These are phyloP conservation scores for Amphiura filiformis DNA, from an alignment of 35 echinoderm and acorn worm genomes.

Conservation along the genomic window DNA sequence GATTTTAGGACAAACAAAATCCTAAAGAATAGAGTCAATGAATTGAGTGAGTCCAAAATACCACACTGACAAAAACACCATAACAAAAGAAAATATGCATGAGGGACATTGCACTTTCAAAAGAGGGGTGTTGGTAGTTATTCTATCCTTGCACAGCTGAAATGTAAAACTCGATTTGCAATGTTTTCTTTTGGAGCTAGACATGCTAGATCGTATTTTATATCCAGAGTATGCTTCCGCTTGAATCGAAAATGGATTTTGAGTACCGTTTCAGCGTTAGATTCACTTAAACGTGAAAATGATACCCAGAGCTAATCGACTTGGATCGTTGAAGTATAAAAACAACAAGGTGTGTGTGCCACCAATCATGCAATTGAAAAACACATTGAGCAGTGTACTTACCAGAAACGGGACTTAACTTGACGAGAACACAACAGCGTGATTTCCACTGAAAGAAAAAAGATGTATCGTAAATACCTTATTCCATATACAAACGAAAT, in stretches of 20 bases:
- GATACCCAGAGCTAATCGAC: neutral
- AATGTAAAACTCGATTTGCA: neutral
- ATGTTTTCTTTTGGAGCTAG: neutral
- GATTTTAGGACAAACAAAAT: slow-evolving; percentile 15
- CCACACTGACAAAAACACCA: slow-evolving; percentile 5
- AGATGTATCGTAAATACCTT: neutral
- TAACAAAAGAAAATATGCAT: slow-evolving; percentile 10
- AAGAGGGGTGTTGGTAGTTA: neutral
- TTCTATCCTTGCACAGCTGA: neutral
- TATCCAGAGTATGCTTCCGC: neutral
- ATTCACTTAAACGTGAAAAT: neutral
- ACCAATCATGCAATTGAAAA: neutral
- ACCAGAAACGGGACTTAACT: slow-evolving; percentile 72
- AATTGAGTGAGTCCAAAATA: slow-evolving; percentile 3
- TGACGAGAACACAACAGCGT: slow-evolving; percentile 61
- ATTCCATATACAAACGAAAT: neutral
- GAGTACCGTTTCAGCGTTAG: neutral
- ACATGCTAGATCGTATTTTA: neutral
- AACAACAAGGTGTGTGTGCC: slow-evolving; percentile 1
- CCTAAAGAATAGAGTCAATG: neutral
- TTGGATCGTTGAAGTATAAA: neutral
- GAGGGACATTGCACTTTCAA: slow-evolving; percentile 13
- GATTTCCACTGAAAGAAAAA: slow-evolving; percentile 63
- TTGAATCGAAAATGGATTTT: neutral
- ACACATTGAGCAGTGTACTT: slow-evolving; percentile 2